Evolutionary conservation across 2,797 vertebrate species (phyloP), one percentile per base, ranked within the genome.

Genomic region (Balearica regulorum): DNA sequence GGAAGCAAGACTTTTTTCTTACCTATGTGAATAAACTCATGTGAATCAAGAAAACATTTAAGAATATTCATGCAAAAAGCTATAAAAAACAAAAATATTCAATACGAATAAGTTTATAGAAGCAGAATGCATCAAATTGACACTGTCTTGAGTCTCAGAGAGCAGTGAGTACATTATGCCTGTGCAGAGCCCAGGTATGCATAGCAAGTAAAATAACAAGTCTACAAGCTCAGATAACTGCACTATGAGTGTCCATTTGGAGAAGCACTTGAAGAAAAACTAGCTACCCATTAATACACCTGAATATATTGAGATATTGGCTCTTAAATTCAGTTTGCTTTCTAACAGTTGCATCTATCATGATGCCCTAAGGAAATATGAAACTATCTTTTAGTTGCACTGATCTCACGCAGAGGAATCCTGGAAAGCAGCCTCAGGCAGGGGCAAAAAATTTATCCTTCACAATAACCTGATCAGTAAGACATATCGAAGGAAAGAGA

Each of bases 301-400:
- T 61, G 49, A 83, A 81, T 80, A 80, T 83, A 75, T 53, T 53
- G 53, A 89, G 49, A 19, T 28, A 81, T 21, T 46, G 57, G 37
- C 31, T 78, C 53, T 88, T 94, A 93, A 92, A 91, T 90, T 75
- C 44, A 46, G 41, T 90, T 92, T 86, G 49, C 41, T 66, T 92
- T 83, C 51, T 68, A 93, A 83, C 37, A 94, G 53, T 83, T 83
- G 22, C 65, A 83, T 88, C n/a, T 77, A 71, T 78, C 31, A 2
- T 14, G 20, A 31, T 11, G 17, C 61, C 44, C 49, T 62, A 75
- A 88, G 77, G 65, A 89, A 93, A 89, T 4, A 19, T 16, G 81
- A 92, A 88, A 61, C 69, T 71, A 33, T 90, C 31, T 86, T 90
- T 83, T 26, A 71, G 73, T 37, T 71, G 41, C 41, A 43, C n/a